A percentile compares a stretch with the other conserved stretches of the same genome.
phyloP scores from a whole-genome alignment of 2,888 invertebrate species.

The Parnassius apollo region DNA sequence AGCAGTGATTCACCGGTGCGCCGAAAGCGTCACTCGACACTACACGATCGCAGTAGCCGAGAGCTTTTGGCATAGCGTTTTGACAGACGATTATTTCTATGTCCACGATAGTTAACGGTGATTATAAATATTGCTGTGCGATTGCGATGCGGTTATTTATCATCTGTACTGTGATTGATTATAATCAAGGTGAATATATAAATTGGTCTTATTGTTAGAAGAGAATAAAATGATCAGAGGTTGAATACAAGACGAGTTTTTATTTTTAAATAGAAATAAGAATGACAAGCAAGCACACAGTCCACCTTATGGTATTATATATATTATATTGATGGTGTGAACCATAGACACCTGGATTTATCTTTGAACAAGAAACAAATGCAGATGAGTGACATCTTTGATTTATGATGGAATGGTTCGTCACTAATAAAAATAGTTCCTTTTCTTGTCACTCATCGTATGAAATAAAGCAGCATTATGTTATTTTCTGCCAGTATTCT shows the following conservation, averaged over 20 bases:
- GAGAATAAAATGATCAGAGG: conserved; percentile 11
- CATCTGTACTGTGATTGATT: conserved; percentile 25
- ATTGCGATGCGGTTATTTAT: conserved; percentile 42
- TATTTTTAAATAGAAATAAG: conserved; percentile 15
- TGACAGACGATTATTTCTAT: conserved; percentile 76
- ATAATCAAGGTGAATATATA: conserved; percentile 23
- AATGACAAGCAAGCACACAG: conserved; percentile 6
- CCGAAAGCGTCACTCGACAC: conserved; percentile 62
- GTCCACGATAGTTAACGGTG: conserved; percentile 66
- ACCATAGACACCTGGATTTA: too few species aligned
- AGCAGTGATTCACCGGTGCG: conserved; percentile 67
- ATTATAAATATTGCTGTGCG: conserved; percentile 63
- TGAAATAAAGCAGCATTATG: too few species aligned
- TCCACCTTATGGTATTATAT: too few species aligned
- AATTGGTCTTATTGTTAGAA: conserved; percentile 13
- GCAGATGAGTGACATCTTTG: too few species aligned
- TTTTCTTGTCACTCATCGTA: too few species aligned
- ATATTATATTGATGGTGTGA: too few species aligned
- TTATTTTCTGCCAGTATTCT: too few species aligned
- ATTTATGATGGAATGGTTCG: too few species aligned
- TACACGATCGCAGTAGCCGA: conserved; percentile 50
- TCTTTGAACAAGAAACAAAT: too few species aligned
- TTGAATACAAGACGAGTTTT: not conserved
- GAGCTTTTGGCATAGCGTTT: conserved; percentile 72
- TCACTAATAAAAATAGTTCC: too few species aligned